Base-by-base conservation (phyloP, 2,888 invertebrate genomes). In the Drosophila testacea region DNA sequence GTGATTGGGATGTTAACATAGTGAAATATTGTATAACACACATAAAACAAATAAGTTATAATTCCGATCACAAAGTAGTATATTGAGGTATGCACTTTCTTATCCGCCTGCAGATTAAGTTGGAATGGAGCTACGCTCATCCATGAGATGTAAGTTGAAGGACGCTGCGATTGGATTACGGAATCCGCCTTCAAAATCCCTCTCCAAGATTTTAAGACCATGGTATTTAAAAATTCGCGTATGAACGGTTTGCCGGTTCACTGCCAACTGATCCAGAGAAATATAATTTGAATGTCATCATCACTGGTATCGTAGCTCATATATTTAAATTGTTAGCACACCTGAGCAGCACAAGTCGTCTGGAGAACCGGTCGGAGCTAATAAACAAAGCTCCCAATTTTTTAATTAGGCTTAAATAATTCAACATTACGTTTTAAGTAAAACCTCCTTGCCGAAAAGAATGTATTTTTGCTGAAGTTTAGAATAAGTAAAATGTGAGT, bases 1-100 rank as follows among this genome's bases (percentile, higher is more conserved):
- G 91, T 78, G 3, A 92, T 64, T 91, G 91, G 52, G 92, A 92
- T 68, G 92, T 92, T 67, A 92, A 92, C 22, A 91, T 91, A 44
- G 92, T 92, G 28, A 90, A 16, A 50, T 59, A 2, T 87, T 64
- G 0, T 91, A 91, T 9, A 83, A 67, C 6, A 91, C 89, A 41
- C 91, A 92, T 30, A 90, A 27, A 0, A 88, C 79, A 46, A 91
- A 92, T 55, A 92, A 91, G 4, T 87, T 41, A 46, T 88, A 91
- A 66, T 92, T 92, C 88, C 91, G 1, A 89, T 86, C 0, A 86
- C 70, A 48, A 91, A 81, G 4, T 90, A 90, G 22, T 88, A 80
- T 1, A 71, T 83, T 3, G 72, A 91, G 0, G 90, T 91, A 54
- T 89, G 90, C 38, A 91, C 91, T 54, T 91, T 91, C 56, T 83